Evolutionary conservation across 2,797 vertebrate species (phyloP), one percentile per base, ranked within the genome.

Genomic region (Megalops cyprinoides): DNA sequence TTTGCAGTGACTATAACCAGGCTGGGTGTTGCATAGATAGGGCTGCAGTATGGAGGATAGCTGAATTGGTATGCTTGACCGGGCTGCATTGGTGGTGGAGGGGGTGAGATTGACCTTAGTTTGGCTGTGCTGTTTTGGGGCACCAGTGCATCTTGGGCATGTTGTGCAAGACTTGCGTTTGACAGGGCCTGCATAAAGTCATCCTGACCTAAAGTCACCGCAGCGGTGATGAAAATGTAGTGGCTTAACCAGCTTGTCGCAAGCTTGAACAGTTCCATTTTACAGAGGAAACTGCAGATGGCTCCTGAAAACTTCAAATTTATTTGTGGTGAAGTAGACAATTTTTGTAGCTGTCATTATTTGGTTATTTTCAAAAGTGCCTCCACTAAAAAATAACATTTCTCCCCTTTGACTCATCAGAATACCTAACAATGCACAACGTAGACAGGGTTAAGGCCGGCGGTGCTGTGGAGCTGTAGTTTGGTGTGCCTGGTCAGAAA

Each of bases 191-290:
- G n/a, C 25, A 58, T 6, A 42, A 71, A 71, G 7, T 10, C 39
- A 1, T 42, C 44, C 39, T 71, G 67, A 42, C 10, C 20, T 44
- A 10, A 42, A 23, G 42, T 44, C 39, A 4, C 44, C 18, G 44
- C 39, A 44, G 39, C 37, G n/a, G 31, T 25, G 20, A 34, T 18
- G 39, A 18, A 23, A 71, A 42, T 39, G 2, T 37, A 42, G n/a
- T 28, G 8, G 37, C 44, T 71, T 71, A 6, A n/a, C 18, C 39
- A 44, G 7, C 37, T 42, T 44, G 34, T 71, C 67, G n/a, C 39
- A 44, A 44, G 39, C 20, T 44, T 71, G 23, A 71, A 20, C 67
- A 71, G 37, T 71, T 37, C 67, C 34, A 71, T 44, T 71, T 71
- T 44, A 44, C 67, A 42, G 20, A 44, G 39, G 62, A n/a, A n/a